phyloP scores from a whole-genome alignment of 2,797 vertebrate species.

The Xenentodon cancila region DNA sequence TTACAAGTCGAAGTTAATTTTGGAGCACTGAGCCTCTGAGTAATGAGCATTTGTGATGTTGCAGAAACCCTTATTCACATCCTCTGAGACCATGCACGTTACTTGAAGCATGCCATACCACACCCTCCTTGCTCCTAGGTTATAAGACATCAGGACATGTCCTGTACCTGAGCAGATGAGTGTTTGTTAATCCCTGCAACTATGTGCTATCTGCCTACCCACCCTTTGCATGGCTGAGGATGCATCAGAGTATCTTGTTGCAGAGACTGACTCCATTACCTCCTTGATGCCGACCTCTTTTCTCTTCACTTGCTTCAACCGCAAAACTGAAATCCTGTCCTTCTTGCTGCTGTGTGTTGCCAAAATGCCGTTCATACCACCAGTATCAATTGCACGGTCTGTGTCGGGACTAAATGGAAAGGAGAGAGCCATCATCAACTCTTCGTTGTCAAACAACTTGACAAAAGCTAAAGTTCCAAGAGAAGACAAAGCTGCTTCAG shows the following conservation, averaged over 20 bases:
- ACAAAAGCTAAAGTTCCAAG: conserved; percentile 32
- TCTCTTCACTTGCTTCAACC: conserved; percentile 43
- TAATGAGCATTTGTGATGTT: conserved; percentile 47
- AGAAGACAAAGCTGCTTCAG: conserved; percentile 53
- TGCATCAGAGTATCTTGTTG: conserved; percentile 36
- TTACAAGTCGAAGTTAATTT: conserved; percentile 70
- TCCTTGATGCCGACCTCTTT: conserved; percentile 22
- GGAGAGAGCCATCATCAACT: conserved; percentile 32
- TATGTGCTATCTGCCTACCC: conserved; percentile 8
- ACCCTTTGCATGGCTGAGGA: conserved; percentile 62
- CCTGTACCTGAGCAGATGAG: conserved; percentile 6
- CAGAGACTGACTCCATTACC: conserved; percentile 16
- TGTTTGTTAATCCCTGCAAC: conserved; percentile 20
- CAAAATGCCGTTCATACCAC: conserved; percentile 81
- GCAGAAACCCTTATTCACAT: conserved; percentile 13
- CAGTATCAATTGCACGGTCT: conserved; percentile 49
- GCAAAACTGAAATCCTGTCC: conserved; percentile 65
- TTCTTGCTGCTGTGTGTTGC: conserved; percentile 70
- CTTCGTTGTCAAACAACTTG: conserved; percentile 10
- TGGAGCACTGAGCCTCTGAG: conserved; percentile 64
- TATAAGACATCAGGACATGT: conserved; percentile 33
- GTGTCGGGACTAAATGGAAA: conserved; percentile 53
- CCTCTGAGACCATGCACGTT: conserved; percentile 6
- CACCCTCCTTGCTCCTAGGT: conserved; percentile 23
- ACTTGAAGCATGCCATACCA: conserved; percentile 24